These are phyloP conservation scores for Motacilla tschutschensis DNA, from an alignment of 2,113 vertebrate genomes.

Conservation along the genomic window DNA sequence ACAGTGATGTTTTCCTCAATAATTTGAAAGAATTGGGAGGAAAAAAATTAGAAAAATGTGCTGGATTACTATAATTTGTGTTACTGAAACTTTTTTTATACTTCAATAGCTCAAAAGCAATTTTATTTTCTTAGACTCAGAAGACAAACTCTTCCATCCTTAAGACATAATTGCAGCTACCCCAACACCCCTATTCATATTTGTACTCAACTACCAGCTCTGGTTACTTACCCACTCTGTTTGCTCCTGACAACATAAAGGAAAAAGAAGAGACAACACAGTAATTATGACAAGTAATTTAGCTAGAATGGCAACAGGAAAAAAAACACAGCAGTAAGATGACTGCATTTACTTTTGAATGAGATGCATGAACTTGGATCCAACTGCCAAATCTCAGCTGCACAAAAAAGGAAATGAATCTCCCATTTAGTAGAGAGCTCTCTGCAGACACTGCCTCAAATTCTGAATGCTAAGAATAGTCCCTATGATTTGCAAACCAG, in stretches of 20 bases:
- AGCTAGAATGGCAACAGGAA: conserved; percentile 14
- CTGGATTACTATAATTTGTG: conserved; percentile 2
- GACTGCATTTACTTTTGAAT: conserved; percentile 11
- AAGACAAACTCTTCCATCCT: conserved; percentile 5
- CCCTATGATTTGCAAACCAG: neutral
- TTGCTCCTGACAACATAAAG: conserved; percentile 78
- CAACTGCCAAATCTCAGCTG: conserved; percentile 16
- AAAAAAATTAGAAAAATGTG: conserved; percentile 11
- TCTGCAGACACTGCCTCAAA: neutral
- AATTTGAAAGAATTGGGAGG: conserved; percentile 1
- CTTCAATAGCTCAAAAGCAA: neutral
- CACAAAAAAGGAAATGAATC: neutral
- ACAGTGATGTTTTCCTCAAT: neutral
- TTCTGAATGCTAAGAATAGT: conserved; percentile 5
- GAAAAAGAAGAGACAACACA: conserved; percentile 61
- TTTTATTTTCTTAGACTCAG: neutral
- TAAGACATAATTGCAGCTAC: neutral
- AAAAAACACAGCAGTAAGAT: conserved; percentile 1
- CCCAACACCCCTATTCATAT: neutral
- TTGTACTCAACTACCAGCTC: neutral
- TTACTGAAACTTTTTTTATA: neutral
- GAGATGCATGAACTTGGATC: conserved; percentile 9
- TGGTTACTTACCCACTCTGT: conserved; percentile 84
- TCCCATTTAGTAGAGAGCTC: neutral
- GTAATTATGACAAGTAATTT: conserved; percentile 49